phyloP scores from a whole-genome alignment of 1,140 invertebrate species.

The Delia radicum region DNA sequence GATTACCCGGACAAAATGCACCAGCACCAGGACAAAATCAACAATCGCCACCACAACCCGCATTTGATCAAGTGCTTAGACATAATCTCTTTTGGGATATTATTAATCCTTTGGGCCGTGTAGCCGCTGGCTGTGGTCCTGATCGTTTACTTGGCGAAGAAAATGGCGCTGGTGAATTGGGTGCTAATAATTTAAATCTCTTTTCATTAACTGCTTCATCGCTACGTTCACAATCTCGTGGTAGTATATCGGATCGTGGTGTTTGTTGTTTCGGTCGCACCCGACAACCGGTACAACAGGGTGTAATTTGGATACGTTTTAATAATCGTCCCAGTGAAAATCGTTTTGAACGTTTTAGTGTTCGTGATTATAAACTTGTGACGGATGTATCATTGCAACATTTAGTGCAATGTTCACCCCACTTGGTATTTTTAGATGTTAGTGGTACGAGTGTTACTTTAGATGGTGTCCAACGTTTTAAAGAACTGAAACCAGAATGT shows the following conservation, averaged over 20 bases:
- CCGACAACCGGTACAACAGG: conserved; percentile 40
- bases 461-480: conserved; percentile 61
- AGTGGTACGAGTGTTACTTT: conserved; percentile 63
- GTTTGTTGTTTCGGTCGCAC: conserved; percentile 51
- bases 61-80: conserved; percentile 39
- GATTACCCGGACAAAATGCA: neutral
- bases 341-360: conserved; percentile 49
- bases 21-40: conserved; percentile 32
- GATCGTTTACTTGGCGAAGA: neutral
- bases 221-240: conserved; percentile 23
- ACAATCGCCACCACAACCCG: conserved; percentile 8
- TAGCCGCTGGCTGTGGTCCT: neutral
- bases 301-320: conserved; percentile 51
- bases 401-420: conserved; percentile 62
- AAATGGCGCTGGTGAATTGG: neutral
- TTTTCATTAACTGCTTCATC: conserved; percentile 26
- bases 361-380: conserved; percentile 64
- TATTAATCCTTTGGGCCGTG: conserved; percentile 42
- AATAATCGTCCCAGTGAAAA: conserved; percentile 44
- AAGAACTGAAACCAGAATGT: conserved; percentile 58
- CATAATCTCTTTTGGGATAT: conserved; percentile 53
- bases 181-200: neutral
- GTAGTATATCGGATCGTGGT: conserved; percentile 42
- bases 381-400: conserved; percentile 67
- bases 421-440: conserved; percentile 63